phyloP scores from a whole-genome alignment of 2,888 invertebrate genomes.

The Sisyra nigra region DNA sequence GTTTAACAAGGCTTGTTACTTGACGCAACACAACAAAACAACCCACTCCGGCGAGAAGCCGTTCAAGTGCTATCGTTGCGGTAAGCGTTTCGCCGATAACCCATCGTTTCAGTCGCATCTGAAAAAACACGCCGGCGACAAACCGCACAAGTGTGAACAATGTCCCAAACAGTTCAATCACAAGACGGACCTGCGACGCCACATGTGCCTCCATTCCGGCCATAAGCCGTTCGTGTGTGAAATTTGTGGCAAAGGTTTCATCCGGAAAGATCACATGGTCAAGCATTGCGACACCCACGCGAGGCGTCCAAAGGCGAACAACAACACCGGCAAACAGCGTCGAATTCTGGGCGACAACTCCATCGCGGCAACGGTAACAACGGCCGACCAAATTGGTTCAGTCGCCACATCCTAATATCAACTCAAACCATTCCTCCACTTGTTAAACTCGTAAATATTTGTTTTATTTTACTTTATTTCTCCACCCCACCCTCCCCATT shows the following conservation, averaged over 20 bases:
- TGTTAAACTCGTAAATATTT: no score
- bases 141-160: conserved; percentile 70
- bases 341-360: neutral
- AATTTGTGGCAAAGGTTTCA: conserved; percentile 74
- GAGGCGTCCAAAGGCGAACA: conserved; percentile 19
- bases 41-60: conserved; percentile 78
- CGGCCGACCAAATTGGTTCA: neutral
- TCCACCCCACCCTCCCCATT: no score
- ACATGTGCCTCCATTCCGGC: conserved; percentile 77
- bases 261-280: conserved; percentile 80
- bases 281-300: conserved; percentile 73
- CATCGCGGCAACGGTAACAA: neutral
- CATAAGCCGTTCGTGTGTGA: conserved; percentile 69
- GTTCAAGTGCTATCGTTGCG: conserved; percentile 70
- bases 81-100: conserved; percentile 65
- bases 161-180: conserved; percentile 85
- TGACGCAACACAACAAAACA: conserved; percentile 81
- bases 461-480: no score
- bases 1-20: conserved; percentile 73
- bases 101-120: conserved; percentile 56
- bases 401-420: neutral
- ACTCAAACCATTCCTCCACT: no score
- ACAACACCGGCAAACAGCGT: neutral
- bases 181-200: conserved; percentile 75
- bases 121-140: conserved; percentile 63